A percentile compares a stretch with the other conserved stretches of the same genome.
Evolutionary conservation across 2,797 vertebrate species (phyloP).

Genomic region (Onychomys leucogaster): DNA sequence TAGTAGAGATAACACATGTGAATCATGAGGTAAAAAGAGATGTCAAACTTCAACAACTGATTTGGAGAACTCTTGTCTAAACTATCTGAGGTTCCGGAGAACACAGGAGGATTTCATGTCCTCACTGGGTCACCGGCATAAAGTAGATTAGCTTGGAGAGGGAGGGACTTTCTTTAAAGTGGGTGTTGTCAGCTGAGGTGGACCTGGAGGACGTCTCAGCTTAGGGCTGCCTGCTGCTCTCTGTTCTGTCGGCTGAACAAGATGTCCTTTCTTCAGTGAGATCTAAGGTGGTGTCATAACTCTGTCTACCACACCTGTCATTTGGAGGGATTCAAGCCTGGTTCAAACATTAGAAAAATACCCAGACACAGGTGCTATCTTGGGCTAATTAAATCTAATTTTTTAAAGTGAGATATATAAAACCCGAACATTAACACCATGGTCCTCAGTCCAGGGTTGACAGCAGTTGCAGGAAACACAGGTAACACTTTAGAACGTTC

Average conservation of each 20-base stretch:
- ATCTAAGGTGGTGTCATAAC: no score
- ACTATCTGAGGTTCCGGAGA: not conserved
- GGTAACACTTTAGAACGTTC: not conserved
- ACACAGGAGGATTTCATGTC: not conserved
- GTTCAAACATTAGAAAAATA: not conserved
- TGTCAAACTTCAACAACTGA: not conserved
- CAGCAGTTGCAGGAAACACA: not conserved
- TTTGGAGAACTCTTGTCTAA: not conserved
- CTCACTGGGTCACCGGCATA: not conserved
- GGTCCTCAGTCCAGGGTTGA: not conserved
- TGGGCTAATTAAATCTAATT: slow-evolving; percentile 13
- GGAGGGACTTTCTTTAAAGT: not conserved
- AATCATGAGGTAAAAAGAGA: not conserved
- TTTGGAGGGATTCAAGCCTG: not conserved
- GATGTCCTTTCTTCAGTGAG: not conserved
- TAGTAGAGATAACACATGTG: not conserved
- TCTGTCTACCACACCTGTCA: not conserved
- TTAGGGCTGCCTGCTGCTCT: not conserved
- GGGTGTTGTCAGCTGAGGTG: not conserved
- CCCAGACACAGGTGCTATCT: not conserved
- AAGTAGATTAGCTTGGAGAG: not conserved
- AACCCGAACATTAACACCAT: not conserved
- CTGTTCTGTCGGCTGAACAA: not conserved
- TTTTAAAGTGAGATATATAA: not conserved
- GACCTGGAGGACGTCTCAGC: not conserved